Evolutionary conservation across 2,797 vertebrate genomes (phyloP).

Genomic region (Lycodopsis pacificus): DNA sequence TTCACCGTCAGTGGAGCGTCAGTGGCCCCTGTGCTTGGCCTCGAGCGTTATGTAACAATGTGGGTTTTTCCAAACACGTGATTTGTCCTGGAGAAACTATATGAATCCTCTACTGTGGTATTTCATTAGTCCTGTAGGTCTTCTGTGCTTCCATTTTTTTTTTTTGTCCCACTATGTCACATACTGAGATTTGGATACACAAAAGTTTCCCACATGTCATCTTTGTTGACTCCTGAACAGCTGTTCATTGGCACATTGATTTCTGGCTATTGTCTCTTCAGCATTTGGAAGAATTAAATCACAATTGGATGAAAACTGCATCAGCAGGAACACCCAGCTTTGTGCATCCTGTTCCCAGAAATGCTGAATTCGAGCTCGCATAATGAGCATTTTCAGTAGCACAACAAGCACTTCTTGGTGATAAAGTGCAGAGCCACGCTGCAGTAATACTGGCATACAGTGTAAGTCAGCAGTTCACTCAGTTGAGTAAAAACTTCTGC

Average conservation of each 20-base stretch:
- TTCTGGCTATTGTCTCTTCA: neutral
- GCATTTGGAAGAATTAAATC: conserved; percentile 17
- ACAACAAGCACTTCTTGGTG: conserved; percentile 37
- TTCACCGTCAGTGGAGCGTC: conserved; percentile 34
- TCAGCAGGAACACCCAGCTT: conserved; percentile 22
- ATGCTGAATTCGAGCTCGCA: conserved; percentile 41
- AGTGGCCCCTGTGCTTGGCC: conserved; percentile 29
- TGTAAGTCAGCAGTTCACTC: conserved; percentile 48
- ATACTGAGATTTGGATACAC: neutral
- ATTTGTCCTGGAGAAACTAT: conserved; percentile 60
- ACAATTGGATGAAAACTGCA: conserved; percentile 11
- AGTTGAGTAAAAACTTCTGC: conserved; percentile 19
- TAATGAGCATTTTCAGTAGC: conserved; percentile 45
- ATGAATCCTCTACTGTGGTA: conserved; percentile 29
- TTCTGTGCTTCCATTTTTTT: conserved; percentile 8
- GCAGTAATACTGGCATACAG: conserved; percentile 29
- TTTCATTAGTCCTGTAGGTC: conserved; percentile 36
- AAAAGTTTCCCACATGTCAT: conserved; percentile 5
- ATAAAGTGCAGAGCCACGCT: conserved; percentile 13
- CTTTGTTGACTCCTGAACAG: neutral
- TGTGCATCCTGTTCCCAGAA: conserved; percentile 29
- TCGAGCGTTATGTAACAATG: conserved; percentile 49
- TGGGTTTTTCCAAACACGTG: conserved; percentile 54
- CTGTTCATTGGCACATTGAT: neutral
- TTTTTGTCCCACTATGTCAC: conserved; percentile 18